Conservation (phyloP, 2,113 vertebrate species). For the Mesitornis unicolor region DNA sequence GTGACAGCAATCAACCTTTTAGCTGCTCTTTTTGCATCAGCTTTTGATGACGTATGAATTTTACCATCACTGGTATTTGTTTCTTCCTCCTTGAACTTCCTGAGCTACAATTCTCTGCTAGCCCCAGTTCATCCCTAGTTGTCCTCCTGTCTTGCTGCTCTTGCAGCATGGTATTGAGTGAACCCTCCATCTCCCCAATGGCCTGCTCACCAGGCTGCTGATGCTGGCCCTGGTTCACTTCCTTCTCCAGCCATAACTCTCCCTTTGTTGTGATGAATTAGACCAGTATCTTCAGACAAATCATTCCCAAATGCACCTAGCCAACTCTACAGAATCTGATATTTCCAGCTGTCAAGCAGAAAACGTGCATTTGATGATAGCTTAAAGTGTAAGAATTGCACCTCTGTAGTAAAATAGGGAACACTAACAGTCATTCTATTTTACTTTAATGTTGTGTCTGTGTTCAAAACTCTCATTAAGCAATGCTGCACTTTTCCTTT, state of each 20-base stretch:
- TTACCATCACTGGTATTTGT: not conserved
- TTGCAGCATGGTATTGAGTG: not conserved
- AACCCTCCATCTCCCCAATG: fast-evolving
- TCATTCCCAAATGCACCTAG: not conserved
- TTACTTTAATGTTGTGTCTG: slow-evolving; percentile 7
- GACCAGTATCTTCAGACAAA: not conserved
- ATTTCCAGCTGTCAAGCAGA: slow-evolving; percentile 15
- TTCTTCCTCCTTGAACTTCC: not conserved
- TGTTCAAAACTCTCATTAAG: slow-evolving; percentile 32
- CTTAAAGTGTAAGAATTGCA: not conserved
- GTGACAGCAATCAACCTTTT: not conserved
- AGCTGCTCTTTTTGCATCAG: not conserved
- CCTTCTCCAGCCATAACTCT: not conserved
- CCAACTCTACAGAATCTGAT: not conserved
- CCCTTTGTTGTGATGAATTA: not conserved
- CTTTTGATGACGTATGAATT: not conserved
- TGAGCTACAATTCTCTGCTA: not conserved
- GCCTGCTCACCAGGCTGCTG: not conserved
- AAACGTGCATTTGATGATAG: not conserved
- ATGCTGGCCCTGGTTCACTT: not conserved
- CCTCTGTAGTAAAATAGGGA: not conserved
- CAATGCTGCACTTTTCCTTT: not conserved
- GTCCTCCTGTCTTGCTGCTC: not conserved
- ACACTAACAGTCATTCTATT: not conserved
- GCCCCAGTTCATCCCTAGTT: not conserved